A percentile compares a stretch with the other conserved stretches of the same genome.
Conservation (phyloP, 2,113 vertebrate genomes). For the Sylvilagus bachmani region DNA sequence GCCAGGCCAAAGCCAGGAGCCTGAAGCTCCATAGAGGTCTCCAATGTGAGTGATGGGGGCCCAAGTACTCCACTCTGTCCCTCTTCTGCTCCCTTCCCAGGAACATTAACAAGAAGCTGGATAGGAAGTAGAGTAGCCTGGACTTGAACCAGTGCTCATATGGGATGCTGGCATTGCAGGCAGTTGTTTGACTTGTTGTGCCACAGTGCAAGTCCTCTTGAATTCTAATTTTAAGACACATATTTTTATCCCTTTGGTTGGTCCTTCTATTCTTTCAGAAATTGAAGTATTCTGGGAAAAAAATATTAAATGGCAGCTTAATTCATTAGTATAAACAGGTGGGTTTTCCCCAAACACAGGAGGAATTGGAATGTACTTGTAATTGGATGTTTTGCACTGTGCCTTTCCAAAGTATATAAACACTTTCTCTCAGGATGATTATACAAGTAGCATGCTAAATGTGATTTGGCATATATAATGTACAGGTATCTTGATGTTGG, state of each 20-base stretch:
- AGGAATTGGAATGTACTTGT: slow-evolving; percentile 58
- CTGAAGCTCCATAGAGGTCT: no score
- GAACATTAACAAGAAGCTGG: no score
- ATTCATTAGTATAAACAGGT: neutral
- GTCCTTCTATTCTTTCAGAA: slow-evolving; percentile 29
- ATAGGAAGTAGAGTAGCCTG: no score
- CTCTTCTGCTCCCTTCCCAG: no score
- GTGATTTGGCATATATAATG: neutral
- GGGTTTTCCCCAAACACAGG: neutral
- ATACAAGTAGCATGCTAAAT: neutral
- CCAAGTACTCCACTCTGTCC: no score
- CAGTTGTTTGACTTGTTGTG: no score
- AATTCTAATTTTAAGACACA: slow-evolving; percentile 36
- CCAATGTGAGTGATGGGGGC: no score
- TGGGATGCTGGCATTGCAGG: no score
- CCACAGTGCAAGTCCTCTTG: no score
- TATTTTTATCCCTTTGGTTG: neutral
- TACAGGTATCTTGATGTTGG: neutral
- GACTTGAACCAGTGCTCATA: no score
- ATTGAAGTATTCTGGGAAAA: neutral
- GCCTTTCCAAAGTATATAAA: slow-evolving; percentile 21
- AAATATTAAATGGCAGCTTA: neutral
- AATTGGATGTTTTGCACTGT: neutral
- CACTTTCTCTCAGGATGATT: neutral
- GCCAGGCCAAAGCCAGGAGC: no score